Percentiles rank a stretch among this genome's conserved stretches.
phyloP scores from a whole-genome alignment of 2,888 invertebrate genomes.

The Nomada hirtipes region DNA sequence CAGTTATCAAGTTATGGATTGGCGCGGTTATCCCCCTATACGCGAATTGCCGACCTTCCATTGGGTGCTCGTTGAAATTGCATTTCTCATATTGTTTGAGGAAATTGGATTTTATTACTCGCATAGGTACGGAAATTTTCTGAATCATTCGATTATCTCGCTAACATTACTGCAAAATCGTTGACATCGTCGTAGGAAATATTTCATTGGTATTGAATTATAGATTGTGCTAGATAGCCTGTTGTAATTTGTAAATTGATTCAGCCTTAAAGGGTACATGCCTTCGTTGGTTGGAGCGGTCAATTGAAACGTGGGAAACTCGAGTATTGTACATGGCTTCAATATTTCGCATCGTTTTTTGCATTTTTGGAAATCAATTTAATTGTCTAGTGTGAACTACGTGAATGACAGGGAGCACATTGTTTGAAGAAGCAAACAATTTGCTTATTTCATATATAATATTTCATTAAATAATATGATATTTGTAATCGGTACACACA shows the following conservation, averaged over 20 bases:
- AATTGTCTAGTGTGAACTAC: background rate
- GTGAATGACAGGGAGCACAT: too few relatives aligned
- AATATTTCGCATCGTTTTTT: background rate
- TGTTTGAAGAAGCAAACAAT: too few relatives aligned
- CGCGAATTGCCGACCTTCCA: slow-evolving; percentile 91
- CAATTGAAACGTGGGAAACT: background rate
- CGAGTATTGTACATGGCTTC: background rate
- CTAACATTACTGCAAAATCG: background rate
- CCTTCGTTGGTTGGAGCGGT: background rate
- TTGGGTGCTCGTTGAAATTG: slow-evolving; percentile 90
- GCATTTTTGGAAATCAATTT: background rate
- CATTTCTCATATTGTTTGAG: slow-evolving; percentile 90
- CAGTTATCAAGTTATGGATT: slow-evolving; percentile 88
- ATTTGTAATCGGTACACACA: too few relatives aligned
- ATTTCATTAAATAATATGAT: background rate
- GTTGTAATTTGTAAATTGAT: background rate
- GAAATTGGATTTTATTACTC: slow-evolving; percentile 94
- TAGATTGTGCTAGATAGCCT: slow-evolving; percentile 1
- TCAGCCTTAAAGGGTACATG: background rate
- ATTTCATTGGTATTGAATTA: background rate
- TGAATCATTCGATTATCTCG: background rate
- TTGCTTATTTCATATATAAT: background rate
- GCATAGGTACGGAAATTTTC: slow-evolving; percentile 86
- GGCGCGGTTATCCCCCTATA: slow-evolving; percentile 89
- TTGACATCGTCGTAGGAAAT: background rate